These are phyloP conservation scores for Polymixis lichenea DNA, from an alignment of 2,888 invertebrate species.

Conservation along the genomic window DNA sequence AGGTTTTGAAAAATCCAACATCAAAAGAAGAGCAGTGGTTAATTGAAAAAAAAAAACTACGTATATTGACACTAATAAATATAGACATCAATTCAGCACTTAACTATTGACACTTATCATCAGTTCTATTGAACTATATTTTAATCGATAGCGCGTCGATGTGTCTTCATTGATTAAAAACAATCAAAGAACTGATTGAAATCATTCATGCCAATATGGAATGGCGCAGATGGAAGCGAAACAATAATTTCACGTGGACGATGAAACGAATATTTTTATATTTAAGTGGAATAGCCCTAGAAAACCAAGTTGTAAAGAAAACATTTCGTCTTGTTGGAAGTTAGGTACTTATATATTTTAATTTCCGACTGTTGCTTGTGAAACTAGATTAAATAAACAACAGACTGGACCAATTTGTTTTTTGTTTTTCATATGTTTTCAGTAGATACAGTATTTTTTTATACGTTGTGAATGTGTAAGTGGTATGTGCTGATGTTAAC, in stretches of 20 bases:
- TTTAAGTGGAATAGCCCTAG: not conserved
- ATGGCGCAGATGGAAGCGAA: constrained; percentile 23
- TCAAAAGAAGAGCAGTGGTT: not conserved
- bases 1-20: not conserved
- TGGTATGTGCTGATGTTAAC: too few relatives aligned
- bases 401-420: constrained; percentile 33
- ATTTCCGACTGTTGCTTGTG: constrained; percentile 20
- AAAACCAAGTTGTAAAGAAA: constrained; percentile 11
- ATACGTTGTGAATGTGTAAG: too few relatives aligned
- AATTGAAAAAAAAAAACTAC: not conserved
- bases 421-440: constrained; percentile 39
- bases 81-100: constrained; percentile 12
- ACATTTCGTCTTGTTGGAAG: constrained; percentile 4
- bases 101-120: constrained; percentile 15
- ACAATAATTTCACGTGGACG: not conserved
- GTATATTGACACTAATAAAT: constrained; percentile 12
- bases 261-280: constrained; percentile 10
- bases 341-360: constrained; percentile 12
- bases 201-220: constrained; percentile 35
- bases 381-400: constrained; percentile 36
- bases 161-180: constrained; percentile 54
- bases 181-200: constrained; percentile 53
- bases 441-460: not conserved
- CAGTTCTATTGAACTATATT: constrained; percentile 31
- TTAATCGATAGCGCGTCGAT: constrained; percentile 34